Evolutionary conservation across 2,888 invertebrate species (phyloP).

Genomic region (Dioctria rufipes): DNA sequence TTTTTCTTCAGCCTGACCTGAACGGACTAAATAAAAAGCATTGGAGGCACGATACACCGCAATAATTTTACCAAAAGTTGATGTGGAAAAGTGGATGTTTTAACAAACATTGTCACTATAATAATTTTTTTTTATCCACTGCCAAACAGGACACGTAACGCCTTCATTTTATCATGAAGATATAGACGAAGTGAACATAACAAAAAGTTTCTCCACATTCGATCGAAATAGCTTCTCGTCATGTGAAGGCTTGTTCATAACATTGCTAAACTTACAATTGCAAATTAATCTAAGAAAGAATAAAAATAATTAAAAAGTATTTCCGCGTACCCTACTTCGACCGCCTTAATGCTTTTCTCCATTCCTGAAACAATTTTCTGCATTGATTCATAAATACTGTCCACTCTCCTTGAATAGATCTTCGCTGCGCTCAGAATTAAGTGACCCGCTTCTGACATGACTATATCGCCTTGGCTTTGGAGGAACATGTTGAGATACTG

Average conservation of each 20-base stretch:
- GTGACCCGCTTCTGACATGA: conserved; percentile 63
- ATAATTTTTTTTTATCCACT: no score
- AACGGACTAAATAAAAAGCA: no score
- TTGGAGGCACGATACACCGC: no score
- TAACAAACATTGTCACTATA: no score
- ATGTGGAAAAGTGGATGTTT: no score
- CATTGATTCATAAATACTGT: conserved; percentile 65
- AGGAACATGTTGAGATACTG: conserved; percentile 65
- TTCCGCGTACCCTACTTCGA: conserved; percentile 11
- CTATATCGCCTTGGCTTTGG: conserved; percentile 56
- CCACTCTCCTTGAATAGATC: conserved; percentile 67
- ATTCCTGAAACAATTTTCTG: conserved; percentile 60
- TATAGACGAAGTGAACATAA: background rate
- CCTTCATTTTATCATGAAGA: background rate
- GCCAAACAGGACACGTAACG: no score
- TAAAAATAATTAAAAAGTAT: background rate
- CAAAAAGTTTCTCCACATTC: background rate
- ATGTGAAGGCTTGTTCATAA: no score
- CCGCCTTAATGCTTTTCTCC: conserved; percentile 4
- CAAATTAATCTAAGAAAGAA: background rate
- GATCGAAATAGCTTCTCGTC: no score
- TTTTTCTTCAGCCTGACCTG: no score
- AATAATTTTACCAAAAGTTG: no score
- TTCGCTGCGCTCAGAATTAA: conserved; percentile 65
- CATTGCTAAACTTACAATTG: background rate